Evolutionary conservation across 2,113 vertebrate genomes (phyloP).

Genomic region (Eulemur macaco): DNA sequence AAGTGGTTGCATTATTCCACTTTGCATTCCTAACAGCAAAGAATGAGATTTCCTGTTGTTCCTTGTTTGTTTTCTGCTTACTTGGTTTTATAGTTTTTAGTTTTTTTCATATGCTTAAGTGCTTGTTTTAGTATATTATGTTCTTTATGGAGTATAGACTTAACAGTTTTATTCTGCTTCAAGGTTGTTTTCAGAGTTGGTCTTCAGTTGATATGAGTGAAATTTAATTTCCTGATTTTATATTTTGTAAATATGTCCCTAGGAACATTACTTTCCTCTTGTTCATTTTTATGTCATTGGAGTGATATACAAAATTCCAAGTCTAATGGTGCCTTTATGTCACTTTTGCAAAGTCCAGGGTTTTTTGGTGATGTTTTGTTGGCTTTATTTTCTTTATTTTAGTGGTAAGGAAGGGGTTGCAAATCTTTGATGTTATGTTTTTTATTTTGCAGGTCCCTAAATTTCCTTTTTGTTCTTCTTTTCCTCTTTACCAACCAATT

Average conservation of each 20-base stretch:
- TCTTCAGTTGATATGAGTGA: background rate
- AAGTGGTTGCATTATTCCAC: background rate
- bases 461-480: background rate
- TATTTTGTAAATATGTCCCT: background rate
- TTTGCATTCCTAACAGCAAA: background rate
- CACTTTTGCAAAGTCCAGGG: background rate
- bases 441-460: background rate
- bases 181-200: background rate
- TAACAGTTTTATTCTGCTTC: background rate
- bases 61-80: background rate
- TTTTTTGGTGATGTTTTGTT: background rate
- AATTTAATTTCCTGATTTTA: background rate
- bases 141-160: background rate
- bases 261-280: background rate
- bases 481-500: background rate
- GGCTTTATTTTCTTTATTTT: background rate
- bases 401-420: background rate
- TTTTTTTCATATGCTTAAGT: background rate
- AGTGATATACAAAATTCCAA: background rate
- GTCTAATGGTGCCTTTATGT: background rate
- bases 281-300: background rate
- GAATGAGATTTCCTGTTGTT: background rate
- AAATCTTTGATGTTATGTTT: background rate
- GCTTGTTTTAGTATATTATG: background rate
- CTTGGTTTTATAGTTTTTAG: background rate